phyloP scores from a whole-genome alignment of 2,888 invertebrate genomes.

The Acrobasis suavella region DNA sequence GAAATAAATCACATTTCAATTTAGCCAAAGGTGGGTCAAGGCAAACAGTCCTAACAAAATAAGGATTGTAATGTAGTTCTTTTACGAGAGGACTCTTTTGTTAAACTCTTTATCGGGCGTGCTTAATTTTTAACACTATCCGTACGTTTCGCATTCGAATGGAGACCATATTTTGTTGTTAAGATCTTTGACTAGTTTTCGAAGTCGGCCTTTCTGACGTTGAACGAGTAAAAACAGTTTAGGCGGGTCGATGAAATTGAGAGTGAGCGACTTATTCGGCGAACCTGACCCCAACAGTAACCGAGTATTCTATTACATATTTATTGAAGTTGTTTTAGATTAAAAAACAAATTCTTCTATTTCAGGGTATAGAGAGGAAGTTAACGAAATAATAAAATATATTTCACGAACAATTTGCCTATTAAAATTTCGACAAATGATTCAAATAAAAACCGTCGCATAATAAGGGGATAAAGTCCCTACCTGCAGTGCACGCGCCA shows the following conservation, averaged over 20 bases:
- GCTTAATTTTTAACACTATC: conserved; percentile 22
- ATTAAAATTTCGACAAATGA: neutral
- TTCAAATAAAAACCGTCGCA: conserved; percentile 20
- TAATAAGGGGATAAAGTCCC: conserved; percentile 28
- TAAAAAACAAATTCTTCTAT: neutral
- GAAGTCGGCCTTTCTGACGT: neutral
- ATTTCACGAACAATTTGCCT: neutral
- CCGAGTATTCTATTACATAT: conserved; percentile 27
- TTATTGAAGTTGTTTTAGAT: conserved; percentile 2
- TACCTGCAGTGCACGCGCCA: conserved; percentile 48
- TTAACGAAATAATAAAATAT: neutral
- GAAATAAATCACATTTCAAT: conserved; percentile 49
- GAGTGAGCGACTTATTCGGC: conserved; percentile 49
- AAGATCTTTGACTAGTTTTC: conserved; percentile 15
- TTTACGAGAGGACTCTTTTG: conserved; percentile 28
- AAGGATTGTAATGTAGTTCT: conserved; percentile 38
- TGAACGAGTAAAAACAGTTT: conserved; percentile 19
- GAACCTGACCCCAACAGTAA: conserved; percentile 45
- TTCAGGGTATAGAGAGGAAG: neutral
- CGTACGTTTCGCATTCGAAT: conserved; percentile 13
- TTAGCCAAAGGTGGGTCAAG: conserved; percentile 39
- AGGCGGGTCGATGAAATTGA: conserved; percentile 38
- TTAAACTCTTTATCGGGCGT: conserved; percentile 29
- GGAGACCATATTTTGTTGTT: conserved; percentile 13
- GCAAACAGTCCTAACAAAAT: conserved; percentile 49